A percentile compares a stretch with the other conserved stretches of the same genome.
These are phyloP conservation scores for Tupiocoris notatus DNA, from an alignment of 2,888 invertebrate genomes.

Conservation along the genomic window DNA sequence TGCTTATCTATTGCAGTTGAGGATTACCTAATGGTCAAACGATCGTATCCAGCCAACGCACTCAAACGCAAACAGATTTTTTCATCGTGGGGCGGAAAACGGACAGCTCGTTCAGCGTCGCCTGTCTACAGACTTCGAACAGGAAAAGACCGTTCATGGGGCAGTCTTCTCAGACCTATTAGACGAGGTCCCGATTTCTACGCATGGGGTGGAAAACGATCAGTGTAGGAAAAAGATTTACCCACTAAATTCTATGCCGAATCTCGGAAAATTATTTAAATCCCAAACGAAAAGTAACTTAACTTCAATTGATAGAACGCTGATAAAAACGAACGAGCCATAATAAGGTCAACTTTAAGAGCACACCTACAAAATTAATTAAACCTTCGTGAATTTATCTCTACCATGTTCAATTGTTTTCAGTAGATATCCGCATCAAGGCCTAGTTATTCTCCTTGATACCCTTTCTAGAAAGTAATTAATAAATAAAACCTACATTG, in stretches of 20 bases:
- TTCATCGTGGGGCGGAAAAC: constrained; percentile 51
- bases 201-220: constrained; percentile 54
- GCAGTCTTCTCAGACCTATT: constrained; percentile 43
- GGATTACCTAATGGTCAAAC: constrained; percentile 41
- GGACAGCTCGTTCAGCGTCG: constrained; percentile 45
- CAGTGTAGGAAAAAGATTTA: constrained; percentile 38
- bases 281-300: neutral
- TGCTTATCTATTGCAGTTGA: constrained; percentile 18
- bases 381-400: neutral
- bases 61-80: constrained; percentile 49
- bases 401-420: neutral
- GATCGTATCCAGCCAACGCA: constrained; percentile 38
- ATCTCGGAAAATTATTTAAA: neutral
- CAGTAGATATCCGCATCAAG: neutral
- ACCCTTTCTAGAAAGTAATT: neutral
- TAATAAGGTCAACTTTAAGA: too few species aligned
- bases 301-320: neutral
- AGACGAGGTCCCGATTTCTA: constrained; percentile 49
- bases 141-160: constrained; percentile 39
- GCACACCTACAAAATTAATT: neutral
- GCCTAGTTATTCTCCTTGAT: neutral
- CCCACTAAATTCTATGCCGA: too few species aligned
- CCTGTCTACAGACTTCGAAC: constrained; percentile 7
- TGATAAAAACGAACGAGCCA: too few species aligned
- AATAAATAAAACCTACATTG: too few species aligned